Evolutionary conservation across 2,888 invertebrate species (phyloP), one percentile per base, ranked within the genome.

Genomic region (Kryphioiulus occultus): DNA sequence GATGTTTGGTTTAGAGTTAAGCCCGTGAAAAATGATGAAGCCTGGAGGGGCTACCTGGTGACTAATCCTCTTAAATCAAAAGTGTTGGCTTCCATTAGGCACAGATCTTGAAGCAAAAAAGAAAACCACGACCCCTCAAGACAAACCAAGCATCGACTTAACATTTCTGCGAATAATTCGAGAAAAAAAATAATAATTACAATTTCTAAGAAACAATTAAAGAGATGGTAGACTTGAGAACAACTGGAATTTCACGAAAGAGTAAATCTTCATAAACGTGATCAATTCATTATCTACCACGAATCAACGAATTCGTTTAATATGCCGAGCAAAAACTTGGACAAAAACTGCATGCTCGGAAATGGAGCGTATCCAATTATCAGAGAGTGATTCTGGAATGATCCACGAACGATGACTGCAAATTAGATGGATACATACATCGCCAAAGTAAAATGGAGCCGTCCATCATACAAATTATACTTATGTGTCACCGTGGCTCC

Each of bases 371-470:
- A 39, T 9, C 39, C 39, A 39, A 39, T 39, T 39, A n/a, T n/a
- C n/a, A n/a, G n/a, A n/a, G n/a, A n/a, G n/a, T n/a, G n/a, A 47
- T 47, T 47, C 53, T 59, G 53, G 53, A 59, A 59, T 59, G 53
- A 7, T 59, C n/a, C 19, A n/a, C n/a, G n/a, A 59, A 59, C 5
- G 53, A 59, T n/a, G n/a, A 59, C 5, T 17, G 10, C 47, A 59
- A n/a, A 59, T 59, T 59, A 22, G n/a, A n/a, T 17, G 53, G 53
- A 19, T 59, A 19, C 53, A 59, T 1, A 19, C 53, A n/a, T n/a
- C 12, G 47, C 15, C 47, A 47, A 47, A 47, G 47, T 47, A 3
- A 59, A 59, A 7, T n/a, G 53, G 39, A 39, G 3, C 39, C 39
- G 39, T 39, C 5, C 39, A 59, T n/a, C n/a, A 59, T 2, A 59